Percentiles rank a stretch among this genome's conserved stretches.
phyloP scores from a whole-genome alignment of 2,888 invertebrate species.

The Venustoraphidia nigricollis region DNA sequence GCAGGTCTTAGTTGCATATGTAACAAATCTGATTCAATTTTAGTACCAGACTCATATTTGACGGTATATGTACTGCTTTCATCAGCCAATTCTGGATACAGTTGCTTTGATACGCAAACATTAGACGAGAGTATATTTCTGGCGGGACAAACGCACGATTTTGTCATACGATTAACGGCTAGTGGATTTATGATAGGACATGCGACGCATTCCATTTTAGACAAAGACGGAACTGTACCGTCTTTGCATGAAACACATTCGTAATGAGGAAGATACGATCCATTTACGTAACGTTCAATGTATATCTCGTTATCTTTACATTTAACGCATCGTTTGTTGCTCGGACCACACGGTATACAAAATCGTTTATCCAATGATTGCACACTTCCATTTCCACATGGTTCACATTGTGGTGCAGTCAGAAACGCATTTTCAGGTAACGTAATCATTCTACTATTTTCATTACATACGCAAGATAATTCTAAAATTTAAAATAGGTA shows the following conservation, averaged over 20 bases:
- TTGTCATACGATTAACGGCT: conserved; percentile 13
- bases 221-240: conserved; percentile 25
- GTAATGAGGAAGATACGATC: conserved; percentile 19
- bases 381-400: conserved; percentile 20
- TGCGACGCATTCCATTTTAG: conserved; percentile 24
- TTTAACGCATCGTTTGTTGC: conserved; percentile 21
- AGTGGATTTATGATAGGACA: conserved; percentile 17
- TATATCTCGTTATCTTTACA: conserved; percentile 12
- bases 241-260: conserved; percentile 27
- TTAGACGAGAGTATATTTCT: conserved; percentile 8
- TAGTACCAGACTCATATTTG: conserved; percentile 19
- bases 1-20: conserved; percentile 23
- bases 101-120: conserved; percentile 22
- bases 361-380: conserved; percentile 21
- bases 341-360: conserved; percentile 22
- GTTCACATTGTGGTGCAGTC: conserved; percentile 17
- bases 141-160: conserved; percentile 24
- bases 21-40: conserved; percentile 10
- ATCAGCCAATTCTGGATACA: conserved; percentile 21
- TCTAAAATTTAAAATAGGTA: conserved; percentile 19
- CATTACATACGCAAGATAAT: conserved; percentile 30
- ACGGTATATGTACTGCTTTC: conserved; percentile 21
- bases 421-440: conserved; percentile 16
- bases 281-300: conserved; percentile 26
- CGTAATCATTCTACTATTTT: conserved; percentile 19